A percentile compares a stretch with the other conserved stretches of the same genome.
phyloP scores from a whole-genome alignment of 2,113 vertebrate genomes.

The Chiloscyllium plagiosum region DNA sequence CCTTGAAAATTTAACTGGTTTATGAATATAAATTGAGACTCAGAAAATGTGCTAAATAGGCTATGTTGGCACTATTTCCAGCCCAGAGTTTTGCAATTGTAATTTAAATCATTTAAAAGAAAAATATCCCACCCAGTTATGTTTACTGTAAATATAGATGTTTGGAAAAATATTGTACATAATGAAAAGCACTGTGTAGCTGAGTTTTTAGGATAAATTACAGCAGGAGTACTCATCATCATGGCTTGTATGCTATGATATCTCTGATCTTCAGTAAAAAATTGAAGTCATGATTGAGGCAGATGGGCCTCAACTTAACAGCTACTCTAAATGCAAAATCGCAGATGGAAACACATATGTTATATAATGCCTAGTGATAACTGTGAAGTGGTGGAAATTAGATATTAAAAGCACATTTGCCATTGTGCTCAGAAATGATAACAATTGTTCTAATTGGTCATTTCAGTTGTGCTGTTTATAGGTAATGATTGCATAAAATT shows the following conservation, averaged over 20 bases:
- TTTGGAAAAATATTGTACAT: background rate
- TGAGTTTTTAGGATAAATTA: background rate
- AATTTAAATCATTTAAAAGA: background rate
- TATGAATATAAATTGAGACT: background rate
- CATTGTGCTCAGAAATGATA: background rate
- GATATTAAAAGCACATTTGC: background rate
- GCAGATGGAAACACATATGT: background rate
- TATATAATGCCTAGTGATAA: background rate
- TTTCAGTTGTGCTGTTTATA: background rate
- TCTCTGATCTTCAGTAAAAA: background rate
- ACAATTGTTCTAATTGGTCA: background rate
- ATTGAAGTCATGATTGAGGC: background rate
- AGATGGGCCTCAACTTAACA: background rate
- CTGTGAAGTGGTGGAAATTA: background rate
- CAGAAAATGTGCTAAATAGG: background rate
- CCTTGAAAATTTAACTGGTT: background rate
- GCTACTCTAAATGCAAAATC: slow-evolving; percentile 24
- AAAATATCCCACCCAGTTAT: background rate
- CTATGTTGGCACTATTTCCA: background rate
- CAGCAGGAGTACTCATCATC: background rate
- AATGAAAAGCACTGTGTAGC: background rate
- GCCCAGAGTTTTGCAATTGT: background rate
- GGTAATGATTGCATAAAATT: background rate
- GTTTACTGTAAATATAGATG: background rate
- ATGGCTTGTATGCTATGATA: background rate